Conservation (phyloP, 2,113 vertebrate species). For the Chiloscyllium plagiosum region DNA sequence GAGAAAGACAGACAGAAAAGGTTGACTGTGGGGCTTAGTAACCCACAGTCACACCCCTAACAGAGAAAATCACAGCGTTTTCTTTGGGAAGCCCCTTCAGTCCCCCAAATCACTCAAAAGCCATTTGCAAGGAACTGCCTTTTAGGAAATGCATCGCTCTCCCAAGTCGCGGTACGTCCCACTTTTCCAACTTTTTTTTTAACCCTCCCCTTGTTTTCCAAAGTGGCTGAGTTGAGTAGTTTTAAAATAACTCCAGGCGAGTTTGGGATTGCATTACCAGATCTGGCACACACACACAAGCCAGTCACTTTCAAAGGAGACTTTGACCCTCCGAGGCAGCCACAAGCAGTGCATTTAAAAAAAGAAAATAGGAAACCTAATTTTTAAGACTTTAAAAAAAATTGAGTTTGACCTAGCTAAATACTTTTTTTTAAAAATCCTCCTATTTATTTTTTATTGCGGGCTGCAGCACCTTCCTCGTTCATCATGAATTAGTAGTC, state of each 20-base stretch:
- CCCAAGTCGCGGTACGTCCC: neutral
- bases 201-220: neutral
- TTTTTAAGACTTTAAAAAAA: neutral
- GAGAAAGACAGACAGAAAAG: neutral
- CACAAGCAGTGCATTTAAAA: neutral
- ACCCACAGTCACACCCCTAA: slow-evolving; percentile 1
- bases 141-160: neutral
- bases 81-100: neutral
- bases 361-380: neutral
- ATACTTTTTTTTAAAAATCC: neutral
- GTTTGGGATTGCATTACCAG: slow-evolving; percentile 23
- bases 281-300: neutral
- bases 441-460: neutral
- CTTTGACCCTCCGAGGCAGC: neutral
- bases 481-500: neutral
- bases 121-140: neutral
- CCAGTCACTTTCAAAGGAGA: neutral
- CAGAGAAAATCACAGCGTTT: neutral
- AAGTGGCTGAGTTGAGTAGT: slow-evolving; percentile 6
- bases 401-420: neutral
- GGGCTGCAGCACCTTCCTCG: neutral
- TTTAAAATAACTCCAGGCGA: slow-evolving; percentile 29
- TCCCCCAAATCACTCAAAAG: neutral
- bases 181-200: slow-evolving; percentile 5
- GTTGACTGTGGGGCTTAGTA: neutral